A percentile compares a stretch with the other conserved stretches of the same genome.
These are phyloP conservation scores for Drosophila simulans DNA, from an alignment of 1,140 invertebrate genomes.

Conservation along the genomic window DNA sequence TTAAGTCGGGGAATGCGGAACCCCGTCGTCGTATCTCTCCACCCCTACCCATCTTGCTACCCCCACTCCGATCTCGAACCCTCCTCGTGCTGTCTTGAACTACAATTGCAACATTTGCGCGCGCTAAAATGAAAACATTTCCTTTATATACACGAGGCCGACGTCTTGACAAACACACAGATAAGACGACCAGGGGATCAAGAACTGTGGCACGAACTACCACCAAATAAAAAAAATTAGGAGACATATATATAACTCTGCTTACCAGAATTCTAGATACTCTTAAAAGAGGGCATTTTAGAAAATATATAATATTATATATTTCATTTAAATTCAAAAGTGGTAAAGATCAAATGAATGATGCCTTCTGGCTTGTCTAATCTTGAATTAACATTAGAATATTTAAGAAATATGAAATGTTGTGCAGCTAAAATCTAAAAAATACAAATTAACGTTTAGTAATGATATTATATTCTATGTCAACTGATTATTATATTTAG, in stretches of 20 bases:
- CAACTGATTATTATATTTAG: no score
- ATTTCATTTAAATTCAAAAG: no score
- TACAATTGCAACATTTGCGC: constrained; percentile 80
- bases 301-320: no score
- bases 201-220: constrained; percentile 66
- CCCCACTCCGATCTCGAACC: constrained; percentile 11
- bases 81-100: constrained; percentile 52
- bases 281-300: background rate
- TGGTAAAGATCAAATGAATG: background rate
- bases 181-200: constrained; percentile 51
- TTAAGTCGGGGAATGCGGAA: constrained; percentile 58
- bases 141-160: constrained; percentile 38
- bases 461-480: no score
- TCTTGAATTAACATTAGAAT: no score
- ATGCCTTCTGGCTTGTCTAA: no score
- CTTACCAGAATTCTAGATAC: constrained; percentile 1
- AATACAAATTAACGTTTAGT: no score
- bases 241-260: background rate
- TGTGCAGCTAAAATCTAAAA: no score
- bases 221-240: constrained; percentile 46
- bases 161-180: constrained; percentile 50
- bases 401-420: no score
- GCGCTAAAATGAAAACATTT: constrained; percentile 67
- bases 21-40: constrained; percentile 15
- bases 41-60: background rate